Conservation (phyloP, 2,888 invertebrate species). For the Hirtodrosophila histrioides region DNA sequence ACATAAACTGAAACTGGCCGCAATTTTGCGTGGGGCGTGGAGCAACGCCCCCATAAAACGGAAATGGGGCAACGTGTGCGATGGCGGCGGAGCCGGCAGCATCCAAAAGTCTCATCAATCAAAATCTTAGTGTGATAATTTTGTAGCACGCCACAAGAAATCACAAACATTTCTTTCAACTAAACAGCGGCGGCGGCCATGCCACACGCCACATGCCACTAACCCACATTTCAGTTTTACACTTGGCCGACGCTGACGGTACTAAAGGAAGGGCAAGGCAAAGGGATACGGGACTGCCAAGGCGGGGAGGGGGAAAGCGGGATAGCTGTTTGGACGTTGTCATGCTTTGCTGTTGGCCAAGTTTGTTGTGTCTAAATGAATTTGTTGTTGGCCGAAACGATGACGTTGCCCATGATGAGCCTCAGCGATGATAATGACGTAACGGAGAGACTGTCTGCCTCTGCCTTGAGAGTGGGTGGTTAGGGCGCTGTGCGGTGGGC, state of each 20-base stretch:
- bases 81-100: conserved; percentile 29
- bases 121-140: conserved; percentile 74
- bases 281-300: too few relatives aligned
- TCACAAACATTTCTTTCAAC: conserved; percentile 69
- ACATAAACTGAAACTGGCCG: conserved; percentile 30
- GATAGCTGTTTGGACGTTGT: conserved; percentile 14
- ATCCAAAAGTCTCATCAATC: conserved; percentile 69
- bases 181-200: conserved; percentile 45
- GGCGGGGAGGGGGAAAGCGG: too few relatives aligned
- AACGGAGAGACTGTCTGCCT: conserved; percentile 55
- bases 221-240: conserved; percentile 68
- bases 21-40: conserved; percentile 24
- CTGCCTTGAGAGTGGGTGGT: neutral
- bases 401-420: conserved; percentile 51
- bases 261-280: neutral
- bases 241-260: conserved; percentile 47
- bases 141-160: conserved; percentile 68
- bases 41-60: conserved; percentile 33
- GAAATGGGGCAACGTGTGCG: conserved; percentile 9
- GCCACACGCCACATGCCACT: conserved; percentile 48
- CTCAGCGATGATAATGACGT: conserved; percentile 56
- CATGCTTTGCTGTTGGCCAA: conserved; percentile 55
- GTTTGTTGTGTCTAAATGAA: conserved; percentile 62
- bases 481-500: neutral
- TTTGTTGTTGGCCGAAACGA: conserved; percentile 53